Base-by-base conservation (phyloP, 2,888 invertebrate species). In the Brachypalpus laphriformis region DNA sequence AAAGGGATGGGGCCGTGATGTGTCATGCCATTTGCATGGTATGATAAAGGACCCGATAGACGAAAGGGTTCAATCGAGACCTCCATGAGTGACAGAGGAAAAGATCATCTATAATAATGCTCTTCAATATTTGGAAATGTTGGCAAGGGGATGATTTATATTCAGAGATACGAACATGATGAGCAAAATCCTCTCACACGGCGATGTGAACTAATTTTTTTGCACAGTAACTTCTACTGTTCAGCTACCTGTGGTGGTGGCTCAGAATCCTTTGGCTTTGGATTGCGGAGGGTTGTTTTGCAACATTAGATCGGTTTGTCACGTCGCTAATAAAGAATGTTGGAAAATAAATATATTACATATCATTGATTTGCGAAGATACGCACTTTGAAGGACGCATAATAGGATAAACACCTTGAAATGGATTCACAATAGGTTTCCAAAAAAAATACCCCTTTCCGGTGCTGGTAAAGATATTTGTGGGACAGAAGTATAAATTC, bases 391-490 rank as follows among this genome's bases (percentile, higher is more conserved):
- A 89, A 89, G 88, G 88, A 88, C 86, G 87, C 83, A 87, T 89
- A 89, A 89, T 89, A 86, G 88, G 89, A 89, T 89, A 89, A 89
- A 89, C 89, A 89, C 89, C 88, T 89, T 87, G 87, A 86, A 89
- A 88, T 86, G 86, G 82, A 85, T 86, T 47, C 34, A 72, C 86
- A 82, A 85, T 59, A 56, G 75, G 54, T 80, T 65, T 56, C 59
- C 5, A n/a, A 9, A 20, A 20, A 4, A 31, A 34, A 72, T 25
- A 45, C 20, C 47, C 54, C 37, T 25, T 37, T 66, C n/a, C 22
- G 34, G 25, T 45, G 8, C 4, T 37, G 40, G 7, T 57, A 28
- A 20, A 37, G 37, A 54, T 63, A 16, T 51, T 45, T 47, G n/a
- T 45, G 75, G 68, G 68, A 81, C 34, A 37, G 61, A 45, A 61